A percentile compares a stretch with the other conserved stretches of the same genome.
Evolutionary conservation across 2,113 vertebrate species (phyloP).

Genomic region (Dinomys branickii): DNA sequence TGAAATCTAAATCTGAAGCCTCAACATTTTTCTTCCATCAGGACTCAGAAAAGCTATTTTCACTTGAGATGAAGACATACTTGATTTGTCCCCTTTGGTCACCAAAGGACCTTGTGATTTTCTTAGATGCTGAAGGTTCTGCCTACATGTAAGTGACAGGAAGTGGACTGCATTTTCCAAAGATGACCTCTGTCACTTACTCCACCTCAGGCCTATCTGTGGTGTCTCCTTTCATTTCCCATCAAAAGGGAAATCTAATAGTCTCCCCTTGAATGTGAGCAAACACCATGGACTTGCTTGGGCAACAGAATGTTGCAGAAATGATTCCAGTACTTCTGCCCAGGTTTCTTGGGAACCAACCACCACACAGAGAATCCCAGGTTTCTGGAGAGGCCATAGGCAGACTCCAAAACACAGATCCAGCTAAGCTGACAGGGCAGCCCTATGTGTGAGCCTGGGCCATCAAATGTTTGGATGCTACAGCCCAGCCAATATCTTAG

Average conservation of each 20-base stretch:
- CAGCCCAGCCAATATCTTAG: background rate
- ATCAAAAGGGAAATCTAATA: background rate
- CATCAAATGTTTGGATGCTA: background rate
- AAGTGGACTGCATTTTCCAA: background rate
- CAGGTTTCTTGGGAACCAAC: background rate
- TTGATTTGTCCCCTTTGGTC: background rate
- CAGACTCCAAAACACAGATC: background rate
- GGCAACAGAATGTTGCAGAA: background rate
- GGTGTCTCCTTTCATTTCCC: background rate
- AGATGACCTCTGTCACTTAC: background rate
- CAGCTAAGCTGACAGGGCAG: background rate
- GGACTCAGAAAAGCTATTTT: constrained; percentile 34
- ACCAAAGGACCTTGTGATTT: background rate
- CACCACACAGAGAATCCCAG: background rate
- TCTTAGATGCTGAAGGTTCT: background rate
- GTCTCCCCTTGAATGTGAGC: background rate
- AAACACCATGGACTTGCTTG: background rate
- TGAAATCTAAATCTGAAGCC: background rate
- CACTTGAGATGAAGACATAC: background rate
- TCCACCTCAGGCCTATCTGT: too few species aligned
- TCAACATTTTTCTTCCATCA: background rate
- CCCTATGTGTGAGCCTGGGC: background rate
- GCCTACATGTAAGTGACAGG: background rate
- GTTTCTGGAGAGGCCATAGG: background rate
- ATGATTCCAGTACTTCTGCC: background rate